Evolutionary conservation across 2,797 vertebrate genomes (phyloP), one percentile per base, ranked within the genome.

Genomic region (Pygocentrus nattereri): DNA sequence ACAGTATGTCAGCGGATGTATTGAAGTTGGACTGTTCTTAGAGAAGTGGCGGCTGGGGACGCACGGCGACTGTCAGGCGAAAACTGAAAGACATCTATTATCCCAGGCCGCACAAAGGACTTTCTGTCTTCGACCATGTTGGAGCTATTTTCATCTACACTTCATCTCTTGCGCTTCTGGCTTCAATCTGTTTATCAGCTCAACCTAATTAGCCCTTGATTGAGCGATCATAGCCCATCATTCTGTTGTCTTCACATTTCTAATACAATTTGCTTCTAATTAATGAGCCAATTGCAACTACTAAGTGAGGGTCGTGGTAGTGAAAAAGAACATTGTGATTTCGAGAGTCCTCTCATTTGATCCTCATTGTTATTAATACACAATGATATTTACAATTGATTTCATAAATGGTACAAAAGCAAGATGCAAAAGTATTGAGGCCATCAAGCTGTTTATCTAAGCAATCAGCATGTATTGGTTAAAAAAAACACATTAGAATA

Each of bases 261-360:
- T 58, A 58, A 76, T 80, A 68, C 76, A 80, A 87, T 78, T 80
- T 76, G 62, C 68, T 80, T 82, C 52, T 80, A 79, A 85, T 84
- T 82, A 76, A 70, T 47, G 61, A 58, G 75, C 56, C 80, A 73
- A 77, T 85, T 65, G 59, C 73, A 77, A 71, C 31, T 34, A 76
- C 78, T 80, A 71, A 31, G 58, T 74, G 70, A 27, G 70, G 73
- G 68, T 54, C 44, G 64, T 83, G 84, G 77, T 18, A 52, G 21
- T 21, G 27, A 59, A 73, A 76, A 47, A 30, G 13, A 76, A 47
- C 18, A 59, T 44, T 38, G 18, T 54, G 58, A 67, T 59, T 68
- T 47, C 52, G 71, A 62, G 64, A 25, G 56, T n/a, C 41, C 30
- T 6, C 38, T 74, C 61, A 23, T 81, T 74, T 75, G 27, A 59